A percentile compares a stretch with the other conserved stretches of the same genome.
phyloP scores from a whole-genome alignment of 2,113 vertebrate species.

The Myxocyprinus asiaticus region DNA sequence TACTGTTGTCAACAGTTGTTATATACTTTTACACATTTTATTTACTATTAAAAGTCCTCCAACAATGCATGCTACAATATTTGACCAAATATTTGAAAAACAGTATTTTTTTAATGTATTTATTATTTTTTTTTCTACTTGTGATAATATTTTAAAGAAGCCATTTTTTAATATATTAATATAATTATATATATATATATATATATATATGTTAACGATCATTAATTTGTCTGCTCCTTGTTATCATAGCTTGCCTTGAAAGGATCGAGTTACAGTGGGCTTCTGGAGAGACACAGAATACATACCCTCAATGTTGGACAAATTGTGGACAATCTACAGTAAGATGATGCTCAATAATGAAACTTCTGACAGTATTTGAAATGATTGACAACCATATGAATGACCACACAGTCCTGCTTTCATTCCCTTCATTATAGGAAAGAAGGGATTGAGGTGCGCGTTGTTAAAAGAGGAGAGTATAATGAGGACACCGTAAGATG shows the following conservation, averaged over 20 bases:
- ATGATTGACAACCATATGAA: background rate
- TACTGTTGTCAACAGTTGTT: too few species aligned
- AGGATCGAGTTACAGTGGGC: conserved; percentile 93
- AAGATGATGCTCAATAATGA: conserved; percentile 58
- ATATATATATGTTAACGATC: too few species aligned
- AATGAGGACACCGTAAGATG: conserved; percentile 88
- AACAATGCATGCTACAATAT: background rate
- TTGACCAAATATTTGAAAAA: too few species aligned
- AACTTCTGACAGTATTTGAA: background rate
- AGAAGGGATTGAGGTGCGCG: conserved; percentile 85
- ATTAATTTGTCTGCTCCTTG: conserved; percentile 29
- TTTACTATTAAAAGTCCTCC: too few species aligned
- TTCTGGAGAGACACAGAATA: conserved; percentile 91
- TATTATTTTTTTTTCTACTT: too few species aligned
- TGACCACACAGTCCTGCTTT: conserved; percentile 24
- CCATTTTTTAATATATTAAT: too few species aligned
- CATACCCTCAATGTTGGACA: conserved; percentile 91
- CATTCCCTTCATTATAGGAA: conserved; percentile 70
- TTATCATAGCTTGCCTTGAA: conserved; percentile 89
- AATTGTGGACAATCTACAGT: conserved; percentile 87
- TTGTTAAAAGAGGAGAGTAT: conserved; percentile 92
- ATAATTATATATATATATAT: too few species aligned
- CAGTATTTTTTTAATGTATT: too few species aligned
- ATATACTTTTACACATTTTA: too few species aligned
- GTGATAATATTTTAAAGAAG: too few species aligned